Conservation (phyloP, 2,797 vertebrate genomes). For the Stomatorhinus walkeri region DNA sequence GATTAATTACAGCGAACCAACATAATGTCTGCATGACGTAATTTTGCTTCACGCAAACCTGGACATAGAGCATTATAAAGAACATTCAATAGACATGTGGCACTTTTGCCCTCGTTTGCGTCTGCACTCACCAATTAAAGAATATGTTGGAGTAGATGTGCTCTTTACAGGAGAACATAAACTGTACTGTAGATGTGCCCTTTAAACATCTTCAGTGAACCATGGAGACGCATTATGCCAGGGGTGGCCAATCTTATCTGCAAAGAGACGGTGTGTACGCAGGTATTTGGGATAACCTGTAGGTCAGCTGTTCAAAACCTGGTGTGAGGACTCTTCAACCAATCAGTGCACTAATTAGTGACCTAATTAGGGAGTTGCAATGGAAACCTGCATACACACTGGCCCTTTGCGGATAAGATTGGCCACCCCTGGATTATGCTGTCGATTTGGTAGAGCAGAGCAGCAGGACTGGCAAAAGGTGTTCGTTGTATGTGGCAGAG, state of each 20-base stretch:
- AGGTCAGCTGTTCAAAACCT: too few species aligned
- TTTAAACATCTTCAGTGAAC: not conserved
- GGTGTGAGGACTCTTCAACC: too few species aligned
- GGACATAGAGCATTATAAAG: not conserved
- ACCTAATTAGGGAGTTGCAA: too few species aligned
- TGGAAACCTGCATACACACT: too few species aligned
- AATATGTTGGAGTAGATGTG: not conserved
- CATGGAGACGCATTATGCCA: not conserved
- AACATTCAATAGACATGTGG: not conserved
- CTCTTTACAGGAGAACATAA: not conserved
- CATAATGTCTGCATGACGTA: not conserved
- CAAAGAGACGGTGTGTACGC: too few species aligned
- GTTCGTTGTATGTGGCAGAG: not conserved
- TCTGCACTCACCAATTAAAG: not conserved
- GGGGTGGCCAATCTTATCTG: too few species aligned
- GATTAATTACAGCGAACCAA: not conserved
- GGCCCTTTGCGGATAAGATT: too few species aligned
- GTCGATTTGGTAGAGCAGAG: not conserved
- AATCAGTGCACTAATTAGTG: too few species aligned
- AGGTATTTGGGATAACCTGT: too few species aligned
- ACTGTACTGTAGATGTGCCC: not conserved
- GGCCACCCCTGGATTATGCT: not conserved
- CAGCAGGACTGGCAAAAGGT: not conserved
- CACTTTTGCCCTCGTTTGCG: not conserved
- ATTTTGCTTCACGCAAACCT: not conserved